These are phyloP conservation scores for Neolamprologus kungweensis DNA, from an alignment of 2,113 vertebrate genomes.

Conservation along the genomic window DNA sequence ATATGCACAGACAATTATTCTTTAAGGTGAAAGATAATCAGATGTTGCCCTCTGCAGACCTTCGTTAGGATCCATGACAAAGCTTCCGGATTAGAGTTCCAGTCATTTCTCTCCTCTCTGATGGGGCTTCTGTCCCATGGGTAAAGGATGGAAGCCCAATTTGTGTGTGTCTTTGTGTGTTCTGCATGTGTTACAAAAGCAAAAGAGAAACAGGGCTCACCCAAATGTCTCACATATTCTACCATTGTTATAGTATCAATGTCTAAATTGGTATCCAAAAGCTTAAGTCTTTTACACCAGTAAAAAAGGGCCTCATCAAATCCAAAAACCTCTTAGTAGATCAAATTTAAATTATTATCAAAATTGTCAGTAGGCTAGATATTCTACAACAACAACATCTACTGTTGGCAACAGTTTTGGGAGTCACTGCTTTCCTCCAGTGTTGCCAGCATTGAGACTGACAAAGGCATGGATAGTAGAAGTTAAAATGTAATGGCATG, in stretches of 20 bases:
- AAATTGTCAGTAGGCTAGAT: background rate
- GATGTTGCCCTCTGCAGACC: background rate
- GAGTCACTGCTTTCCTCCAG: background rate
- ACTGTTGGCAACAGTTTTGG: background rate
- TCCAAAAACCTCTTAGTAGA: background rate
- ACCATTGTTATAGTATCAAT: background rate
- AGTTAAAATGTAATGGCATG: background rate
- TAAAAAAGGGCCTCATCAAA: background rate
- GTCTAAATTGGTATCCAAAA: background rate
- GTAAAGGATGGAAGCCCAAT: background rate
- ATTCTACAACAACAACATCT: background rate
- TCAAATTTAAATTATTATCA: background rate
- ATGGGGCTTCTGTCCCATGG: background rate
- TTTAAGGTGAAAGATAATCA: background rate
- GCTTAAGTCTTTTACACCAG: background rate
- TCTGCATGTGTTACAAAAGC: background rate
- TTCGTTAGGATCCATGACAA: background rate
- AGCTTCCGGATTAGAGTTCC: background rate
- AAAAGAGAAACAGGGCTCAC: background rate
- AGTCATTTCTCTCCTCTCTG: background rate
- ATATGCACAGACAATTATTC: background rate
- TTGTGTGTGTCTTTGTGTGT: background rate
- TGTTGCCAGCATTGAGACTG: background rate
- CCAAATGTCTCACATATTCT: background rate
- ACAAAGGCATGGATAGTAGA: background rate